Evolutionary conservation across 2,888 invertebrate species (phyloP).

Genomic region (Arrhopalites spinosus): DNA sequence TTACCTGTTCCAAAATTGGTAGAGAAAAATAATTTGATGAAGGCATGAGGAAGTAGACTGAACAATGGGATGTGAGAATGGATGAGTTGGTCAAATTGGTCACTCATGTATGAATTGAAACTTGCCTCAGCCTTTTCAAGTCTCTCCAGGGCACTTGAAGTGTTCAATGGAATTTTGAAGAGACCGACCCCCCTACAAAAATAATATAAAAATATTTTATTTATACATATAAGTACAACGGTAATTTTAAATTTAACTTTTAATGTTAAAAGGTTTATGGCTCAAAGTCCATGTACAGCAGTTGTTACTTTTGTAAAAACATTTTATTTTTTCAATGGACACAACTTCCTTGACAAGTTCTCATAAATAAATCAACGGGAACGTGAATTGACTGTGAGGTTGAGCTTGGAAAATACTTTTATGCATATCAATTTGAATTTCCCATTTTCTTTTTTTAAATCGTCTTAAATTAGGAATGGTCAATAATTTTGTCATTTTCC

Average conservation of each 20-base stretch:
- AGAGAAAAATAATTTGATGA: conserved; percentile 49
- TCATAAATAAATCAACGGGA: too few relatives aligned
- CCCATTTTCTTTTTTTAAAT: too few relatives aligned
- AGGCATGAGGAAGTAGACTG: conserved; percentile 41
- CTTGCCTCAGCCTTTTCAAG: conserved; percentile 45
- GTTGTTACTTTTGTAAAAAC: too few relatives aligned
- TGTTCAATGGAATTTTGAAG: conserved; percentile 50
- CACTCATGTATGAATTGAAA: conserved; percentile 47
- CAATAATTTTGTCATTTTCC: too few relatives aligned
- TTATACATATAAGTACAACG: neutral
- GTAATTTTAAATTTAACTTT: neutral
- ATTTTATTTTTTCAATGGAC: too few relatives aligned
- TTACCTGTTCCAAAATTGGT: conserved; percentile 52
- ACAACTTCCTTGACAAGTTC: too few relatives aligned
- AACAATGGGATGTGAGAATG: conserved; percentile 52
- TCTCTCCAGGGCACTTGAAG: conserved; percentile 37
- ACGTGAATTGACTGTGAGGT: too few relatives aligned
- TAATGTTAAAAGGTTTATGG: neutral
- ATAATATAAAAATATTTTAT: neutral
- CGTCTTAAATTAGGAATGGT: too few relatives aligned
- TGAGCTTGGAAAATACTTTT: too few relatives aligned
- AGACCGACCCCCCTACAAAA: conserved; percentile 49
- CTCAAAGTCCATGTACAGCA: too few relatives aligned
- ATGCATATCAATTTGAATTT: too few relatives aligned
- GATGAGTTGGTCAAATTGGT: conserved; percentile 47